These are phyloP conservation scores for Phalangium opilio DNA, from an alignment of 2,888 invertebrate species.

Conservation along the genomic window DNA sequence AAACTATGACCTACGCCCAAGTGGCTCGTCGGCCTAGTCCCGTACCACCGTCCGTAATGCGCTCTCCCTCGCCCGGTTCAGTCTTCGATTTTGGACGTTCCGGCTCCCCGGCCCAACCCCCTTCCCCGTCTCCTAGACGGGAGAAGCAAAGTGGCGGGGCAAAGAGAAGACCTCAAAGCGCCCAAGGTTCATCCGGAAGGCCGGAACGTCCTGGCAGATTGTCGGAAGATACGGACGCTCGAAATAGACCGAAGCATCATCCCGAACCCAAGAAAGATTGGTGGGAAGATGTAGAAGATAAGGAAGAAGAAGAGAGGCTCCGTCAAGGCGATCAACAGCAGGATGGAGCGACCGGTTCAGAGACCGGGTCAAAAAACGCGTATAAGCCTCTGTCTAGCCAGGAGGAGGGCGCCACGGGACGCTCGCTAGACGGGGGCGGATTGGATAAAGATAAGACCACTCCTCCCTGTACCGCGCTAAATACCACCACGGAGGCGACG, in stretches of 20 bases:
- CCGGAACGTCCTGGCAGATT: constrained; percentile 9
- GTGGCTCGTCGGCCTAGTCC: constrained; percentile 15
- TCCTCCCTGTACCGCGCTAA: no score
- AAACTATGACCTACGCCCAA: constrained; percentile 16
- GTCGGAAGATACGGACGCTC: constrained; percentile 16
- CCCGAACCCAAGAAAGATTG: constrained; percentile 1
- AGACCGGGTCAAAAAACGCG: constrained; percentile 17
- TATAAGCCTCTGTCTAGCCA: constrained; percentile 18
- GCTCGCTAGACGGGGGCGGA: constrained; percentile 16
- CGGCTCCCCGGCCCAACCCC: constrained; percentile 1
- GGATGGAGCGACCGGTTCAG: constrained; percentile 7
- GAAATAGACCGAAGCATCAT: constrained; percentile 15
- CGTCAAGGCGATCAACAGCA: background rate
- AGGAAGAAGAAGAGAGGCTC: background rate
- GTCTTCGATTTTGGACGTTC: constrained; percentile 1
- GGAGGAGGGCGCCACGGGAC: constrained; percentile 13
- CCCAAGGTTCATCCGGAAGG: background rate
- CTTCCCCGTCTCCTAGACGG: background rate
- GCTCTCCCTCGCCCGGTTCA: background rate
- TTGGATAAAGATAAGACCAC: background rate
- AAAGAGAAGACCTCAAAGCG: constrained; percentile 6
- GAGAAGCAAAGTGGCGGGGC: background rate
- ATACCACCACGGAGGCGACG: no score
- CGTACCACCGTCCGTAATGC: background rate
- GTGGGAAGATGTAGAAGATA: constrained; percentile 3